A percentile compares a stretch with the other conserved stretches of the same genome.
These are phyloP conservation scores for Anarrhichthys ocellatus DNA, from an alignment of 2,113 vertebrate genomes.

Conservation along the genomic window DNA sequence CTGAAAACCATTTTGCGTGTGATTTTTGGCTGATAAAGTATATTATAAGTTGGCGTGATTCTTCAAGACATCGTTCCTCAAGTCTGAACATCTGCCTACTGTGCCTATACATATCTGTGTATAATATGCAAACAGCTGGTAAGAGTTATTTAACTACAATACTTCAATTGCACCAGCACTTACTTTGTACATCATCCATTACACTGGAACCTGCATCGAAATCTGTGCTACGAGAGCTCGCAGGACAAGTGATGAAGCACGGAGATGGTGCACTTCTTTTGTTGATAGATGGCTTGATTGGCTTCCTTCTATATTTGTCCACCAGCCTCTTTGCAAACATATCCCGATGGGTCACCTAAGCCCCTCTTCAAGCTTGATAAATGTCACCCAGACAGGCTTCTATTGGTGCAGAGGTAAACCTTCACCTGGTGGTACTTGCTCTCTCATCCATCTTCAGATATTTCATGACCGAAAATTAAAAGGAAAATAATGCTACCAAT, in stretches of 20 bases:
- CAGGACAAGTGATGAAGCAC: conserved; percentile 38
- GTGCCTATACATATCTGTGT: not conserved
- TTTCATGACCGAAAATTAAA: conserved; percentile 14
- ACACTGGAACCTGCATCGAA: conserved; percentile 5
- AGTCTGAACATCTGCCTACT: not conserved
- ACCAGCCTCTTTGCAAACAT: conserved; percentile 63
- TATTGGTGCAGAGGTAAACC: conserved; percentile 63
- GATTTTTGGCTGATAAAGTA: conserved; percentile 16
- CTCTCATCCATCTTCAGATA: conserved; percentile 48
- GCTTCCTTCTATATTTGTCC: conserved; percentile 62
- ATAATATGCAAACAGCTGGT: conserved; percentile 2
- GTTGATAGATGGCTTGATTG: conserved; percentile 67
- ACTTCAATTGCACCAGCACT: not conserved
- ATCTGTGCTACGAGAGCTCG: conserved; percentile 11
- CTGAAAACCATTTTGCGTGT: conserved; percentile 79
- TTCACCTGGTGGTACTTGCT: conserved; percentile 76
- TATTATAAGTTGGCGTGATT: not conserved
- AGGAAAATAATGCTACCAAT: not conserved
- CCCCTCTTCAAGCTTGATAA: conserved; percentile 65
- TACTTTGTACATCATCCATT: conserved; percentile 28
- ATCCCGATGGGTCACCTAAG: conserved; percentile 54
- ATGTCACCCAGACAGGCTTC: conserved; percentile 67
- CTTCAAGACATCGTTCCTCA: not conserved
- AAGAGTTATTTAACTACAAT: conserved; percentile 16
- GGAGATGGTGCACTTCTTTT: conserved; percentile 53